Evolutionary conservation across 2,113 vertebrate genomes (phyloP), one percentile per base, ranked within the genome.

Genomic region (Caloenas nicobarica): DNA sequence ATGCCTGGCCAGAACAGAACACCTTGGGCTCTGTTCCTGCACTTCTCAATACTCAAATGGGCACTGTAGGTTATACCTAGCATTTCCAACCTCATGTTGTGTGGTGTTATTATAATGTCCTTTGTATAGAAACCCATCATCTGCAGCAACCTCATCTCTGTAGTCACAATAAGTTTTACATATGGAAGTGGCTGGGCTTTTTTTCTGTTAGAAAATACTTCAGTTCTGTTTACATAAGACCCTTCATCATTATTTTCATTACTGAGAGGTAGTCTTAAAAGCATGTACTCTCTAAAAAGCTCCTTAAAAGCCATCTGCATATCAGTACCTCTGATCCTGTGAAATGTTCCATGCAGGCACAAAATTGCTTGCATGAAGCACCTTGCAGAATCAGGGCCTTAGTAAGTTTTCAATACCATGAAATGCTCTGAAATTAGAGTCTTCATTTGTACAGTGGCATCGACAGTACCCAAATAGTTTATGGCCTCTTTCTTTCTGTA

Each of bases 21-120:
- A 97, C 89, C 96, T 96, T 96, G 96, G 96, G 96, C 96, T 96
- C 96, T 97, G 96, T 97, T 96, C 94, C 96, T 97, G 96, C 94
- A 96, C 96, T 97, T 96, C 96, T 96, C 96, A 96, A 95, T 97
- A 96, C 96, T 96, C 95, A 97, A 97, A 97, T 96, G 96, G 96
- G 96, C 96, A 96, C 96, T 96, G 96, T 97, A 97, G 96, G 96
- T 97, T 96, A 96, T 96, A 97, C 93, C 94, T 96, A 97, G 96
- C 95, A 97, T 97, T 96, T 97, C 96, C 95, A 97, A 96, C 96
- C 96, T 97, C 96, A 96, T 97, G 96, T 96, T 95, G 93, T 97
- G 96, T 97, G 95, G 95, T 96, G 96, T 96, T 97, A 96, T 97
- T 89, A 96, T 91, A 96, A 94, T 97, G 95, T 97, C 89, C 96